Percentiles rank a stretch among this genome's conserved stretches.
Evolutionary conservation across 2,113 vertebrate species (phyloP).

Genomic region (Zapus hudsonius): DNA sequence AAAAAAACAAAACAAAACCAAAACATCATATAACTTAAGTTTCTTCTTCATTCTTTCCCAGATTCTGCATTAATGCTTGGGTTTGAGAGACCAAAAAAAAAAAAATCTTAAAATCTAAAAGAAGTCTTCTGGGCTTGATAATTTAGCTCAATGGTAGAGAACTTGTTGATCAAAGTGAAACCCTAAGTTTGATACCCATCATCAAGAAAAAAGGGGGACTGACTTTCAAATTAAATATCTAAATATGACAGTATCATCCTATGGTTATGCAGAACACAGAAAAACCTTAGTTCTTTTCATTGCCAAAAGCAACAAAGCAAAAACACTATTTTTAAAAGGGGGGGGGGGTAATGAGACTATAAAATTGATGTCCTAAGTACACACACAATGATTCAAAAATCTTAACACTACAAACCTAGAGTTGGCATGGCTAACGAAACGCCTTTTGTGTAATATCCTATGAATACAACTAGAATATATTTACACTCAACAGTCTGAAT

Average conservation of each 20-base stretch:
- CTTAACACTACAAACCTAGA: slow-evolving; percentile 14
- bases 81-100: slow-evolving; percentile 27
- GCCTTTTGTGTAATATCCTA: neutral
- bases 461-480: neutral
- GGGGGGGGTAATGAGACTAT: neutral
- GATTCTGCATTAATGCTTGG: slow-evolving; percentile 38
- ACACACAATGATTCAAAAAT: slow-evolving; percentile 25
- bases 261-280: slow-evolving; percentile 1
- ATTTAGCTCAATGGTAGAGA: neutral
- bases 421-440: slow-evolving; percentile 37
- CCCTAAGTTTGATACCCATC: neutral
- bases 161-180: neutral
- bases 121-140: neutral
- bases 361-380: neutral
- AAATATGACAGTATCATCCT: neutral
- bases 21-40: neutral
- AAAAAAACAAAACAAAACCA: too few relatives aligned
- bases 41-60: slow-evolving; percentile 40
- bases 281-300: slow-evolving; percentile 1
- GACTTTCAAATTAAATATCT: slow-evolving; percentile 25
- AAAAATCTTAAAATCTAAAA: slow-evolving; percentile 49
- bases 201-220: neutral
- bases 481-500: slow-evolving; percentile 32
- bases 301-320: neutral
- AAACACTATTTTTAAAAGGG: neutral